These are phyloP conservation scores for Sarcoramphus papa DNA, from an alignment of 2,797 vertebrate genomes.

Conservation along the genomic window DNA sequence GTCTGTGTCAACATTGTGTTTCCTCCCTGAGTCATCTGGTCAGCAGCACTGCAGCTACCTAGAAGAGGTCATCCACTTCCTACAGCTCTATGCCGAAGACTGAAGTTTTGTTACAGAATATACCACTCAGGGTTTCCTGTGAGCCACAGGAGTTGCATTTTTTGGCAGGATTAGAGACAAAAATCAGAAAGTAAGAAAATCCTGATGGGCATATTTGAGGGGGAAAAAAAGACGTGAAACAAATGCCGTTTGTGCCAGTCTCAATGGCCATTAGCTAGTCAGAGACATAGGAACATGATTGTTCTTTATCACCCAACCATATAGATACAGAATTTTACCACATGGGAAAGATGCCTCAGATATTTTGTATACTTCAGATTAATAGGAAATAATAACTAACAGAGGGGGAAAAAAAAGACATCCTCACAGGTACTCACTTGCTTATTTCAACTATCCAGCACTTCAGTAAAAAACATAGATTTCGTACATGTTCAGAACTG, in stretches of 20 bases:
- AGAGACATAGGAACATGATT: neutral
- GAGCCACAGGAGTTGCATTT: neutral
- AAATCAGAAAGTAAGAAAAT: conserved; percentile 18
- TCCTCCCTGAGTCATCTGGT: conserved; percentile 5
- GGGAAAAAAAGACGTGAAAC: neutral
- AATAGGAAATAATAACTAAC: neutral
- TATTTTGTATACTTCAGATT: neutral
- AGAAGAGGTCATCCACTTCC: conserved; percentile 13
- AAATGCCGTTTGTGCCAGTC: neutral
- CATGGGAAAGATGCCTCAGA: neutral
- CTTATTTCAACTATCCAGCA: neutral
- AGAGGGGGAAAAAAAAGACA: accelerated
- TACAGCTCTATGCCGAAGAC: neutral
- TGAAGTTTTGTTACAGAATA: neutral
- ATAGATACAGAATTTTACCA: neutral
- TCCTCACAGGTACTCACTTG: neutral
- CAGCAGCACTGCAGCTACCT: conserved; percentile 20
- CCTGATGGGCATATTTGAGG: neutral
- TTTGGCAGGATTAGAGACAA: neutral
- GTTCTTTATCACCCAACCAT: neutral
- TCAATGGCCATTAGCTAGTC: neutral
- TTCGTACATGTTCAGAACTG: neutral
- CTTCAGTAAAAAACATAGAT: neutral
- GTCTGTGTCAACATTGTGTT: conserved; percentile 35
- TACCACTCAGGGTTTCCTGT: neutral